Conservation (phyloP, 2,797 vertebrate genomes). For the Argentina silus region DNA sequence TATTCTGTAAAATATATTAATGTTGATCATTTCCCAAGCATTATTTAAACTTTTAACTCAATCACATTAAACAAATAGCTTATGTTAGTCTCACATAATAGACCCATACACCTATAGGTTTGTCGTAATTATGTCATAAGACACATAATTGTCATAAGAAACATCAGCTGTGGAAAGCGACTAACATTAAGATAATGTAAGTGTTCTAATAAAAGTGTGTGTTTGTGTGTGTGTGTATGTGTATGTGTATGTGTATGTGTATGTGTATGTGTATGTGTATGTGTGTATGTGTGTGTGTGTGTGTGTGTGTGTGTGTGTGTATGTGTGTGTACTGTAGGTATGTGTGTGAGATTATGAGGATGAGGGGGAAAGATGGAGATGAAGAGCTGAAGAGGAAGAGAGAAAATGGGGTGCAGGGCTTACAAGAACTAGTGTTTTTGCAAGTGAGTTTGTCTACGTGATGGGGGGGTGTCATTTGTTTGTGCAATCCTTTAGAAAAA, state of each 20-base stretch:
- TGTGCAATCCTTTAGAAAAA: conserved; percentile 84
- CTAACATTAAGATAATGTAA: too few relatives aligned
- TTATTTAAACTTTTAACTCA: conserved; percentile 71
- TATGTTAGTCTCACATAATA: conserved; percentile 55
- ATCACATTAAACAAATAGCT: conserved; percentile 51
- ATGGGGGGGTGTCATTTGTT: conserved; percentile 65
- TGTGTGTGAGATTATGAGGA: not conserved
- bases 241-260: not conserved
- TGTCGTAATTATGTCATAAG: too few relatives aligned
- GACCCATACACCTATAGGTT: not conserved
- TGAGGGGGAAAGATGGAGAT: not conserved
- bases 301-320: not conserved
- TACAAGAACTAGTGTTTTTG: not conserved
- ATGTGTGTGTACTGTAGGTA: too few relatives aligned
- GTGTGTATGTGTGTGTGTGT: too few relatives aligned
- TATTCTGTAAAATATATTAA: conserved; percentile 60
- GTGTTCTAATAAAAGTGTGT: too few relatives aligned
- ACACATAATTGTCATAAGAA: too few relatives aligned
- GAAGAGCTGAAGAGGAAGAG: not conserved
- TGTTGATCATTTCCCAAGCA: conserved; percentile 54
- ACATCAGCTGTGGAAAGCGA: too few relatives aligned
- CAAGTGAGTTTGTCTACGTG: not conserved
- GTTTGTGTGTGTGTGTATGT: not conserved
- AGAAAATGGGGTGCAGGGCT: not conserved
- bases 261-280: too few relatives aligned